Evolutionary conservation across 1,140 invertebrate species (phyloP).

Genomic region (Gryllus bimaculatus): DNA sequence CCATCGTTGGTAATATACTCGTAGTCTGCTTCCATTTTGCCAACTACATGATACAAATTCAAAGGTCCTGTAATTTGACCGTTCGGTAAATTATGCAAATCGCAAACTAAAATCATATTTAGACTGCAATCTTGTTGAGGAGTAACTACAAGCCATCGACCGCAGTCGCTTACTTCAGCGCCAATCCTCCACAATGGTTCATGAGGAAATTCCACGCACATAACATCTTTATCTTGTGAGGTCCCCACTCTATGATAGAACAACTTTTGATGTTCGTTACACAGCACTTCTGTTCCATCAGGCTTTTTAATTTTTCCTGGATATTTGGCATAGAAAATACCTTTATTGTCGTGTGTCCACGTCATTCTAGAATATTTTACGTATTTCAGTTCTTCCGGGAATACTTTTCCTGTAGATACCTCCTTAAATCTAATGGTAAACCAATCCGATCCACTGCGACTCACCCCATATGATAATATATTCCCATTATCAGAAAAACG

Average conservation of each 20-base stretch:
- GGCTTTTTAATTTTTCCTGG: conserved; percentile 67
- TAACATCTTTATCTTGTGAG: conserved; percentile 77
- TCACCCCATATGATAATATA: conserved; percentile 84
- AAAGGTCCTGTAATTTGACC: conserved; percentile 53
- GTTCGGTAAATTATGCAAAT: conserved; percentile 47
- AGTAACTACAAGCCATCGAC: conserved; percentile 70
- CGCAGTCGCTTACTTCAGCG: conserved; percentile 77
- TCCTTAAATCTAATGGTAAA: conserved; percentile 77
- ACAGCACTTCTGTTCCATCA: conserved; percentile 84
- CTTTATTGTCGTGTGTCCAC: conserved; percentile 93
- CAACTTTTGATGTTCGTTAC: conserved; percentile 83
- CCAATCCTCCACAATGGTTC: conserved; percentile 83
- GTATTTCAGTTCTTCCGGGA: conserved; percentile 78
- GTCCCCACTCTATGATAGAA: conserved; percentile 88
- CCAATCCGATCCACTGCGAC: conserved; percentile 92
- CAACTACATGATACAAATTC: conserved; percentile 65
- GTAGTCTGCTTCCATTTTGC: conserved; percentile 89
- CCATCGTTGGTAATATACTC: conserved; percentile 90
- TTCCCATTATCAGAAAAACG: conserved; percentile 86
- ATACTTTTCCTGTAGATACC: conserved; percentile 71
- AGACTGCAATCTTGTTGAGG: conserved; percentile 77
- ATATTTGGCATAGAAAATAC: conserved; percentile 86
- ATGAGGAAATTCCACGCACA: conserved; percentile 84
- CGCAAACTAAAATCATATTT: conserved; percentile 76
- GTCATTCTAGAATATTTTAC: conserved; percentile 85